Evolutionary conservation across 2,113 vertebrate genomes (phyloP), one percentile per base, ranked within the genome.

Genomic region (Meriones unguiculatus): DNA sequence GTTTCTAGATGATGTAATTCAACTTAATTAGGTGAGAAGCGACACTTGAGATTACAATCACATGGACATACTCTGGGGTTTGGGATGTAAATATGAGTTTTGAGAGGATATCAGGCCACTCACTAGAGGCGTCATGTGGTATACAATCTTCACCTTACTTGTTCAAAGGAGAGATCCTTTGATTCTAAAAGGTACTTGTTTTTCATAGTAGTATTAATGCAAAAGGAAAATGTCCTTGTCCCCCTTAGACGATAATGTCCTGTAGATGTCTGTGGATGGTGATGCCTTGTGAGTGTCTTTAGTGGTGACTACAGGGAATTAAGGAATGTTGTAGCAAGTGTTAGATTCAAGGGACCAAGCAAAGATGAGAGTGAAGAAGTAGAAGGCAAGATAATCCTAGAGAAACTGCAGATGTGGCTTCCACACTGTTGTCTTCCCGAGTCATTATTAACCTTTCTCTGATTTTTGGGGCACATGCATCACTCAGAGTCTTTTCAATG

Each of bases 381-480:
- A 7, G 65, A 65, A 59, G 59, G 22, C 41, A 65, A 50, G 13
- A n/a, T 5, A 62, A 0, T 17, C 7, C 28, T 20, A 22, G 46
- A 70, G 78, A 82, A 75, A 57, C 46, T 11, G 24, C 20, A 11
- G 17, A 0, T 12, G 0, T 17, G 78, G 30, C 35, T 59, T 73
- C 15, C 7, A 38, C 18, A 5, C 17, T 35, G 0, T 2, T 20
- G 30, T 57, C 65, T 3, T 0, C 28, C 0, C 1, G 28, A 41
- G 67, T 78, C 80, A 62, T 25, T 22, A 0, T 12, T 0, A 5
- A 12, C 14, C 24, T 25, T 28, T 64, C 20, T 41, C 30, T 18
- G 0, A 18, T 0, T 59, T 6, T 32, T 30, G 22, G 25, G 70
- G 54, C 4, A 7, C 22, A 2, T 1, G 10, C 50, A 2, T 65